Evolutionary conservation across 53 echinoderm and acorn worm genomes (phyloP).

Genomic region (Zoroaster sp.): DNA sequence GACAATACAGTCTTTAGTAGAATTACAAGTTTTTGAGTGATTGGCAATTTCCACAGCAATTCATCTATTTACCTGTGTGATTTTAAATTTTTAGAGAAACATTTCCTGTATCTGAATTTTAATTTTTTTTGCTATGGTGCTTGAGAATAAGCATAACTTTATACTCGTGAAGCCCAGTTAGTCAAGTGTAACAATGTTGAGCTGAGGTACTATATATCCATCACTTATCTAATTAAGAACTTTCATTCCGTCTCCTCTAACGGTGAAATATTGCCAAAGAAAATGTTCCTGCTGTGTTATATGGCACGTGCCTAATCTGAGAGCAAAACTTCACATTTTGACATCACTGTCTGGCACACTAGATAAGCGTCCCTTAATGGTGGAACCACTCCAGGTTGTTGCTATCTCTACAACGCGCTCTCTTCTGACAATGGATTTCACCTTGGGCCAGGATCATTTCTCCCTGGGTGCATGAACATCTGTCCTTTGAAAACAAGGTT

Average conservation of each 20-base stretch:
- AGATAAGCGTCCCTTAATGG: slow-evolving; percentile 34
- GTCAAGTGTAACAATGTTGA: background rate
- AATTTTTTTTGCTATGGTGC: no score
- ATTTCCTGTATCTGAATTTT: no score
- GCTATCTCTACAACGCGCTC: slow-evolving; percentile 11
- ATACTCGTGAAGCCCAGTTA: background rate
- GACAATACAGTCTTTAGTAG: no score
- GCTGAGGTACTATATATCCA: background rate
- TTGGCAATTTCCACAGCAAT: no score
- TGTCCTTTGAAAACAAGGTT: slow-evolving; percentile 55
- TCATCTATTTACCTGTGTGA: no score
- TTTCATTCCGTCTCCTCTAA: background rate
- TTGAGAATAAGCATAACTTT: background rate
- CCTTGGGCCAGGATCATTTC: slow-evolving; percentile 60
- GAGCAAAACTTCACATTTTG: background rate
- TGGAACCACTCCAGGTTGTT: background rate
- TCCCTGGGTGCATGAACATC: slow-evolving; percentile 47
- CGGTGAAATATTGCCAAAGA: background rate
- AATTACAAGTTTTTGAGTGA: no score
- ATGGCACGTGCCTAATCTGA: background rate
- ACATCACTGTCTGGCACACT: background rate
- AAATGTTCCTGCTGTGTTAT: background rate
- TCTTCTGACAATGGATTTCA: slow-evolving; percentile 55
- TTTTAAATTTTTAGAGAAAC: no score
- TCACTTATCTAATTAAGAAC: background rate